Evolutionary conservation across 2,113 vertebrate genomes (phyloP).

Genomic region (Paratilapia polleni): DNA sequence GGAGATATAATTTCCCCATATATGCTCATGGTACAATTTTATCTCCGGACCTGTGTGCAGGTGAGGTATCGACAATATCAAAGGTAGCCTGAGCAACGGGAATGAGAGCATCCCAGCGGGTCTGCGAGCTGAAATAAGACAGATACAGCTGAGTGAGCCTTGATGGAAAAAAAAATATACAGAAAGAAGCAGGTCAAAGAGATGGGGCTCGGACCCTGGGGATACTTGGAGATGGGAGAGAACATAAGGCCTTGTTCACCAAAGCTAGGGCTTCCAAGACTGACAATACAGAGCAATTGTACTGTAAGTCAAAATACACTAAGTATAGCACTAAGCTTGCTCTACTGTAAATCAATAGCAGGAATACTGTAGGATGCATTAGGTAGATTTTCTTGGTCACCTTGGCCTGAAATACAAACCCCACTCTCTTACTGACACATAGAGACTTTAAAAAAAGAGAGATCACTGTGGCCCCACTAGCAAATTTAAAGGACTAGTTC

Average conservation of each 20-base stretch:
- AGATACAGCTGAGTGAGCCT: slow-evolving; percentile 67
- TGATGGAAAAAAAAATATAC: slow-evolving; percentile 52
- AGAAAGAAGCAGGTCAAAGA: slow-evolving; percentile 53
- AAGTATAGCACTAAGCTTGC: not conserved
- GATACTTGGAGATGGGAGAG: slow-evolving; percentile 39
- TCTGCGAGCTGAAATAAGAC: slow-evolving; percentile 62
- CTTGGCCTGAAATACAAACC: not conserved
- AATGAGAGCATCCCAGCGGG: slow-evolving; percentile 56
- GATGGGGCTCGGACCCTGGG: slow-evolving; percentile 54
- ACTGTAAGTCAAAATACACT: slow-evolving; percentile 14
- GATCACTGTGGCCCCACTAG: not conserved
- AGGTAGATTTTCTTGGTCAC: not conserved
- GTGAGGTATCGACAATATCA: slow-evolving; percentile 56
- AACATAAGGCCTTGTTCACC: slow-evolving; percentile 46
- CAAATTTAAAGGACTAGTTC: not conserved
- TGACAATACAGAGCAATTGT: slow-evolving; percentile 27
- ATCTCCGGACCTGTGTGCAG: slow-evolving; percentile 37
- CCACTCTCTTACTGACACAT: not conserved
- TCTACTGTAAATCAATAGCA: not conserved
- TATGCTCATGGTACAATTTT: slow-evolving; percentile 20
- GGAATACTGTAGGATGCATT: not conserved
- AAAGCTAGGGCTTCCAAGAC: slow-evolving; percentile 36
- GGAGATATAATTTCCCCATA: slow-evolving; percentile 10
- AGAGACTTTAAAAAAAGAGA: not conserved
- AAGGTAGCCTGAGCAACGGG: slow-evolving; percentile 40